Evolutionary conservation across 2,113 vertebrate genomes (phyloP), one percentile per base, ranked within the genome.

Genomic region (Nymphicus hollandicus): DNA sequence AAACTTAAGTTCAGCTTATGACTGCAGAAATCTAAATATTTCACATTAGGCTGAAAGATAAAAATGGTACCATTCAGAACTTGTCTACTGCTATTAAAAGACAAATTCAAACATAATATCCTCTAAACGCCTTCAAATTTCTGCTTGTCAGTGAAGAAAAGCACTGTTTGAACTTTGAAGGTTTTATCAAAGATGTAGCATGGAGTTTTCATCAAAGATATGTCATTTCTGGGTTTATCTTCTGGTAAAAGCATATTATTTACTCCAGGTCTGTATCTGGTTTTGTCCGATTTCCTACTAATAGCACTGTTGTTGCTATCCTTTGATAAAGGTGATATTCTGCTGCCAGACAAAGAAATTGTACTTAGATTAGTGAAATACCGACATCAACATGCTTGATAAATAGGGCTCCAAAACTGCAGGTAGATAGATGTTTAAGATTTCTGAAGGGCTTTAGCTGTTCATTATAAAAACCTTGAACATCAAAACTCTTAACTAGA

Each of bases 61-160:
- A 99, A 99, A 93, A 98, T 98, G 3, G 89, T 98, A 33, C 98
- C 97, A 70, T 98, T 98, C 11, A 98, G 97, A 72, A 97, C 97
- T 25, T 98, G 91, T 9, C 93, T 97, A 76, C 98, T 98, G 70
- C 96, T 98, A 79, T 99, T 99, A 47, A 95, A 72, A 25, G 98
- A 99, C 16, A 99, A 97, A 96, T 99, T 99, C 24, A 99, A 97
- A 83, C 98, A 99, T 35, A 95, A 84, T 52, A 98, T 97, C 44
- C 98, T 92, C 24, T 74, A 71, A 92, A 98, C 97, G 17, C 79
- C 92, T 53, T 97, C 47, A 91, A 98, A 98, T 27, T 97, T 98
- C 25, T 97, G 28, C 69, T 95, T 95, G 22, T 97, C 97, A 88
- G 98, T 98, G 79, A 98, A 98, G 87, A 99, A 99, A 60, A 73